Evolutionary conservation across 2,113 vertebrate genomes (phyloP), one percentile per base, ranked within the genome.

Genomic region (Cariama cristata): DNA sequence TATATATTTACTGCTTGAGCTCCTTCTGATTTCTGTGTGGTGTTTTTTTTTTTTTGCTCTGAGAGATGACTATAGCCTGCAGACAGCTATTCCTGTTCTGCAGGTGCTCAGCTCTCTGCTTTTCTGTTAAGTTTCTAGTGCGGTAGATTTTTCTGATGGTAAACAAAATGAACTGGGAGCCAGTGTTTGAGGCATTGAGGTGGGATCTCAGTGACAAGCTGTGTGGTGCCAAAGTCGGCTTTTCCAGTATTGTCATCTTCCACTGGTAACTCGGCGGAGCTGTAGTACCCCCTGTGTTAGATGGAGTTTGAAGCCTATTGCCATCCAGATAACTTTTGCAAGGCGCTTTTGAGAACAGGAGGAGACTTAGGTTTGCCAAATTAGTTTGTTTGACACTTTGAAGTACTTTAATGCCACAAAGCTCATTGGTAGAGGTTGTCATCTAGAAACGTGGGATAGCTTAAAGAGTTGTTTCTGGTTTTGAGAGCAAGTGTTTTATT

Each of bases 261-360:
- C 21, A 4, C 8, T 63, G 28, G 28, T 52, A 75, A 11, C 9
- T 35, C 23, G 20, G 8, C 2, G 1, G n/a, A 35, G 12, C 30
- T 77, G 18, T 53, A 35, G 33, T 22, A 4, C 26, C 10, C n/a
- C 66, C 15, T 63, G 42, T 59, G 8, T 40, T 47, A 59, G 22
- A 6, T 42, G 56, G 42, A 72, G 14, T 71, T 38, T 0, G 2
- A 58, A 73, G 20, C 35, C 56, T n/a, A 0, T 27, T 35, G 28
- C 68, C 27, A 22, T 59, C 49, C 53, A 49, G 14, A 4, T 60
- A 23, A 79, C 7, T 72, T 68, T 28, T 62, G 12, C 30, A 42
- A 71, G 27, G 35, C n/a, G 76, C n/a, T 49, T 79, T 33, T 16
- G 84, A 45, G 40, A 49, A 27, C 8, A 66, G 52, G 67, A 59